Conservation (phyloP, 1,140 invertebrate species). For the Pissodes strobi region DNA sequence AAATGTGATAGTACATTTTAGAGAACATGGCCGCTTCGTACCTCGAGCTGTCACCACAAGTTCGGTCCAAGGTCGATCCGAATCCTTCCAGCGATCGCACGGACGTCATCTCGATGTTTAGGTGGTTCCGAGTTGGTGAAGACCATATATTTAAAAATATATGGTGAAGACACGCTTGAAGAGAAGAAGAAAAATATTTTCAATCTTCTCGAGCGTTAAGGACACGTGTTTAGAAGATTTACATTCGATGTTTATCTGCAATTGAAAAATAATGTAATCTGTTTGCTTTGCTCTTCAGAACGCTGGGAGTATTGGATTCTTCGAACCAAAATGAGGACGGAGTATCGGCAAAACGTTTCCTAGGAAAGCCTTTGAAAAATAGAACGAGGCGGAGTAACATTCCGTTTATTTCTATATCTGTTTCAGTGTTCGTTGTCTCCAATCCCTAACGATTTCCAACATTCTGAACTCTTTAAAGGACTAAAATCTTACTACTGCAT, state of each 20-base stretch:
- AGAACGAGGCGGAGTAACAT: no score
- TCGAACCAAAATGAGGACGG: not conserved
- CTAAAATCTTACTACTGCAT: no score
- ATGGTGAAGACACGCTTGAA: constrained; percentile 3
- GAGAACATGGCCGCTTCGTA: no score
- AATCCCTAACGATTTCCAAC: no score
- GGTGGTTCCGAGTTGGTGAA: not conserved
- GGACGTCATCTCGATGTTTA: constrained; percentile 5
- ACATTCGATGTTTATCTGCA: constrained; percentile 7
- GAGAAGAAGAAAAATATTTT: not conserved
- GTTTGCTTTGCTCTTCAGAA: not conserved
- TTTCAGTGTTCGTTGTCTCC: no score
- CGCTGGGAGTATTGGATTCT: not conserved
- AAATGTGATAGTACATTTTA: not conserved
- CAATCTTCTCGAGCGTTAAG: not conserved
- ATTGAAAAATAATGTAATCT: constrained; percentile 4
- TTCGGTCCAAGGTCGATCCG: not conserved
- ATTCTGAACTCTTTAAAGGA: no score
- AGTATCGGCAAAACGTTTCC: not conserved
- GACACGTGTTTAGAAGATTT: constrained; percentile 9
- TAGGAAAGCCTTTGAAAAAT: no score
- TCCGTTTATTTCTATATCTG: no score
- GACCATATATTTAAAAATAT: no score
- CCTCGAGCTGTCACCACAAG: constrained; percentile 1
- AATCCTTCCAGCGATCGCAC: no score